These are phyloP conservation scores for Chironomus tepperi DNA, from an alignment of 1,140 invertebrate genomes.

Conservation along the genomic window DNA sequence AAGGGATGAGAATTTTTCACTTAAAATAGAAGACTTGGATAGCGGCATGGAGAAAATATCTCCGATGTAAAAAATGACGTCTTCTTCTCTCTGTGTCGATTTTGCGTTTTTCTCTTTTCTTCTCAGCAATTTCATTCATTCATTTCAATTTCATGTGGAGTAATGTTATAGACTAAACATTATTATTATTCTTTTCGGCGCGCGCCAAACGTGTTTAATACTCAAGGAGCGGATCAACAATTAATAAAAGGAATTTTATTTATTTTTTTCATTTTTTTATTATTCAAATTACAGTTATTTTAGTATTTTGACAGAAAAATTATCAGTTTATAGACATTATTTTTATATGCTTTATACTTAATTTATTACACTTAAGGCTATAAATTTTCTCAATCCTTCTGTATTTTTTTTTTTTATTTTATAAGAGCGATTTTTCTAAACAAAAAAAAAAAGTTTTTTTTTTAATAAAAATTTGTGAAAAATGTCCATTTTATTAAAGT, in stretches of 20 bases:
- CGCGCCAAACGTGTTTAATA: not conserved
- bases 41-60: not conserved
- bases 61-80: not conserved
- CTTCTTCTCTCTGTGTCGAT: not conserved
- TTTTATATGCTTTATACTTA: too few relatives aligned
- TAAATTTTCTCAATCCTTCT: too few relatives aligned
- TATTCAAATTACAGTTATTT: not conserved
- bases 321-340: too few relatives aligned
- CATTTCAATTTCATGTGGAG: not conserved
- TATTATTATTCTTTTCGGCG: not conserved
- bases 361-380: too few relatives aligned
- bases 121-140: not conserved
- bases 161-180: not conserved
- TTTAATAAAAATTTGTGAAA: too few relatives aligned
- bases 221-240: not conserved
- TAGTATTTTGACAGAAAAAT: too few relatives aligned
- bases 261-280: not conserved
- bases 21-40: conserved; percentile 7
- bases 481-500: too few relatives aligned
- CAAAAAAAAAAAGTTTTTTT: too few relatives aligned
- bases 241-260: not conserved
- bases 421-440: too few relatives aligned
- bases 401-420: too few relatives aligned
- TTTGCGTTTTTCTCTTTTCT: not conserved
- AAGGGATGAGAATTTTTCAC: conserved; percentile 9